Evolutionary conservation across 2,888 invertebrate species (phyloP), one percentile per base, ranked within the genome.

Genomic region (Ommatoiulus sabulosus): DNA sequence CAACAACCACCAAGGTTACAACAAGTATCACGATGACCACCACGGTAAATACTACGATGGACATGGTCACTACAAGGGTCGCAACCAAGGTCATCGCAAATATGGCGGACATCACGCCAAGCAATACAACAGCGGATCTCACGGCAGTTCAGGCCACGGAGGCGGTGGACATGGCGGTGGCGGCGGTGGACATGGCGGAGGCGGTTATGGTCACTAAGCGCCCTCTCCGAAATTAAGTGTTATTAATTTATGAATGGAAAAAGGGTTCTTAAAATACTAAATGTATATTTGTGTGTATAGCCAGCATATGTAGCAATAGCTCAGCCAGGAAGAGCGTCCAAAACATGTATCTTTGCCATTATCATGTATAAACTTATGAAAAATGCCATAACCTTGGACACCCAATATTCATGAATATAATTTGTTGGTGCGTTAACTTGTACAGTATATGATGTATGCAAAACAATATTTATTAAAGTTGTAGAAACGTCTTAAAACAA

Each of bases 21-120:
- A 88, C 57, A 88, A 84, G 35, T 89, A 89, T 48, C 87, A 90
- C 84, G 89, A 90, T 89, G 89, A 87, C 12, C 88, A 90, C 72
- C 90, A 90, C 80, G 86, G 89, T 44, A 88, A 89, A 43, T 86
- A 88, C 63, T 84, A 90, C 44, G 86, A 84, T 35, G 24, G 46
- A 24, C 89, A 89, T 46, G 89, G 89, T 15, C 87, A 90, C n/a
- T 46, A 88, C 15, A 86, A 88, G 20, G 89, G 43, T 15, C 12
- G 86, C 46, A 43, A 86, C 20, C 44, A 15, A 43, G 86, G 86
- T 8, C 86, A 86, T 44, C 35, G 46, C 10, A 46, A 46, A 86
- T 86, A 43, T 44, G 86, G 86, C 15, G 86, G 86, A 43, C 86
- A 86, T 12, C 86, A 86, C n/a, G 46, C 43, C 86, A 86, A 46